Conservation (phyloP, 2,888 invertebrate species). For the Mesorhabditis belari region DNA sequence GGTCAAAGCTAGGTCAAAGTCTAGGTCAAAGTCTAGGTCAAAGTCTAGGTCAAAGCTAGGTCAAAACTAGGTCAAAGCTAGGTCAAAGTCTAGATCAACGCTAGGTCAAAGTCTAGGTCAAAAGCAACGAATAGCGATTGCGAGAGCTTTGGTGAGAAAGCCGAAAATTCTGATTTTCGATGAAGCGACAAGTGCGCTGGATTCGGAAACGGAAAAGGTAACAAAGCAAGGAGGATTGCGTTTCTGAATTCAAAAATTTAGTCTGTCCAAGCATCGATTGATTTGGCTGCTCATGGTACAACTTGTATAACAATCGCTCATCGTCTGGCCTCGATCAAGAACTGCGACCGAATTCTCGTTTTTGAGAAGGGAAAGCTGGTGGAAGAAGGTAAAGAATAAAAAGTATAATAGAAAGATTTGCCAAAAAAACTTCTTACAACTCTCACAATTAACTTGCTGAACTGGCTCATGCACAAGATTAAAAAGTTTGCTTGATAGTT, state of each 20-base stretch:
- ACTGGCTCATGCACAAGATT: too few relatives aligned
- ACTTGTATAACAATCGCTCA: constrained; percentile 37
- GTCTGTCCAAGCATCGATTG: constrained; percentile 28
- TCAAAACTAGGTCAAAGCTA: too few relatives aligned
- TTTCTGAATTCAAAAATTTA: neutral
- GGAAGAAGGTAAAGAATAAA: neutral
- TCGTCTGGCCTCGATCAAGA: constrained; percentile 30
- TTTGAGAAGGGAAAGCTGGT: neutral
- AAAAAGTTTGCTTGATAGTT: too few relatives aligned
- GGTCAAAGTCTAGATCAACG: too few relatives aligned
- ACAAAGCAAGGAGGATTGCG: neutral
- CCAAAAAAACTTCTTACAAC: too few relatives aligned
- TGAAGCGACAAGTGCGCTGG: constrained; percentile 21
- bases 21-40: too few relatives aligned
- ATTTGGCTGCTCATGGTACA: constrained; percentile 19
- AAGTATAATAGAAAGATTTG: too few relatives aligned
- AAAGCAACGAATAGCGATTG: constrained; percentile 21
- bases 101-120: constrained; percentile 8
- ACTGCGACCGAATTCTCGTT: constrained; percentile 2
- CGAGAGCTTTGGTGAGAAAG: constrained; percentile 14
- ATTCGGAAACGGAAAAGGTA: constrained; percentile 13
- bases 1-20: too few relatives aligned
- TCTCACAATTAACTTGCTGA: too few relatives aligned
- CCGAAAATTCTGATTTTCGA: constrained; percentile 15
- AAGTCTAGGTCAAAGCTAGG: too few relatives aligned